Percentiles rank a stretch among this genome's conserved stretches.
These are phyloP conservation scores for Holotrichia oblita DNA, from an alignment of 1,140 invertebrate species.

Conservation along the genomic window DNA sequence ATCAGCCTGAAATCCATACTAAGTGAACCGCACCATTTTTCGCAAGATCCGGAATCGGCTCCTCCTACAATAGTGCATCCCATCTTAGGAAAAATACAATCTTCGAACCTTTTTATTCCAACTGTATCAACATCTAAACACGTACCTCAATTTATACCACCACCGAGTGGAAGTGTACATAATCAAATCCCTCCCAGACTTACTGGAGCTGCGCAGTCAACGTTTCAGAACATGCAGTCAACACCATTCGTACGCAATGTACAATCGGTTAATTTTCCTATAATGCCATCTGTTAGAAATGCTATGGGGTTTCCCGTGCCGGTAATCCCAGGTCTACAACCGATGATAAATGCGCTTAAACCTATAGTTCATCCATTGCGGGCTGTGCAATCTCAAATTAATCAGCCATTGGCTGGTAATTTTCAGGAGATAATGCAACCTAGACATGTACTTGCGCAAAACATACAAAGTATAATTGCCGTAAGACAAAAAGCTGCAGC, in stretches of 20 bases:
- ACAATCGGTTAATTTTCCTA: background rate
- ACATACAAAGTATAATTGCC: background rate
- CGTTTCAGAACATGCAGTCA: background rate
- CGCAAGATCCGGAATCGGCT: background rate
- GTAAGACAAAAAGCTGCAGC: background rate
- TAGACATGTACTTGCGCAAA: background rate
- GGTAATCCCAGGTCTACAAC: background rate
- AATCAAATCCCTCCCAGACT: background rate
- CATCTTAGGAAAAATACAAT: slow-evolving; percentile 13
- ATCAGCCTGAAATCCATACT: background rate
- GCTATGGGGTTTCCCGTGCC: background rate
- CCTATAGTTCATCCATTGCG: background rate
- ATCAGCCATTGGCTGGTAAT: background rate
- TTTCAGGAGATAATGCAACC: background rate
- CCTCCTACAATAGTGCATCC: slow-evolving; percentile 11
- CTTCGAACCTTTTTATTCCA: background rate
- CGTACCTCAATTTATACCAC: background rate
- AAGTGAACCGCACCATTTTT: background rate
- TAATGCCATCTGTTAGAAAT: background rate
- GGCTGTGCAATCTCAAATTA: background rate
- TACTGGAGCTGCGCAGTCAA: background rate
- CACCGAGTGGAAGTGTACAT: background rate
- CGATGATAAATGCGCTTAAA: background rate
- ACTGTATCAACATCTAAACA: background rate
- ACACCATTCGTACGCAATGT: background rate